phyloP scores from a whole-genome alignment of 2,113 vertebrate species.

The Prionailurus bengalensis region DNA sequence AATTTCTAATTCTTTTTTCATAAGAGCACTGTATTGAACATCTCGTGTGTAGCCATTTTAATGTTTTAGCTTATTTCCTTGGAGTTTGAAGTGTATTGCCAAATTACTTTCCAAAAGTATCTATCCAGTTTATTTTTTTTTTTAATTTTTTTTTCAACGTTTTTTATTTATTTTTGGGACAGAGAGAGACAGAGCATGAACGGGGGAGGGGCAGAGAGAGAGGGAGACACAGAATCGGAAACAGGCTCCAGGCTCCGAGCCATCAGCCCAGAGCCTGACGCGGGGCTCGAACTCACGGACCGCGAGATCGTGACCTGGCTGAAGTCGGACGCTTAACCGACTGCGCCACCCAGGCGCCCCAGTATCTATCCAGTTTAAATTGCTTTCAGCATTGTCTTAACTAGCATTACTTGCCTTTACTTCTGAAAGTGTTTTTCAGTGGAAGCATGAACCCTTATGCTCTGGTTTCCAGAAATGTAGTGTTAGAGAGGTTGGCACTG shows the following conservation, averaged over 20 bases:
- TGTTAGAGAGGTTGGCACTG: background rate
- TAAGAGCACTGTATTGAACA: background rate
- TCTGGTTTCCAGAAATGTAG: background rate
- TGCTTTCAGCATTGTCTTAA: conserved; percentile 32
- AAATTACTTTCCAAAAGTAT: conserved; percentile 51
- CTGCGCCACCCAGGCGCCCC: too few relatives aligned
- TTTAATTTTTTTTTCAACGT: too few relatives aligned
- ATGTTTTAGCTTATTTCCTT: conserved; percentile 48
- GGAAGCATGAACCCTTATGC: background rate
- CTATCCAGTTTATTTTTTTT: background rate
- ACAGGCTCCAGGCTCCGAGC: too few relatives aligned
- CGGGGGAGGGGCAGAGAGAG: too few relatives aligned
- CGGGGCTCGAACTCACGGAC: too few relatives aligned
- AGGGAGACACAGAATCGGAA: too few relatives aligned
- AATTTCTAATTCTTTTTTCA: conserved; percentile 59
- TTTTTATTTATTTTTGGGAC: too few relatives aligned
- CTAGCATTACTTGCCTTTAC: background rate
- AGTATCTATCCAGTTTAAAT: background rate
- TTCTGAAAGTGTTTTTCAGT: conserved; percentile 37
- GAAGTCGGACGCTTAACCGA: too few relatives aligned
- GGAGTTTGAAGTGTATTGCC: conserved; percentile 15
- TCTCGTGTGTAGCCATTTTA: background rate
- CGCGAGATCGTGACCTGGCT: too few relatives aligned
- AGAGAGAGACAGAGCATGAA: too few relatives aligned
- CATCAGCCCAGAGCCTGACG: too few relatives aligned